Conservation (phyloP, 2,797 vertebrate genomes). For the Okamejei kenojei region DNA sequence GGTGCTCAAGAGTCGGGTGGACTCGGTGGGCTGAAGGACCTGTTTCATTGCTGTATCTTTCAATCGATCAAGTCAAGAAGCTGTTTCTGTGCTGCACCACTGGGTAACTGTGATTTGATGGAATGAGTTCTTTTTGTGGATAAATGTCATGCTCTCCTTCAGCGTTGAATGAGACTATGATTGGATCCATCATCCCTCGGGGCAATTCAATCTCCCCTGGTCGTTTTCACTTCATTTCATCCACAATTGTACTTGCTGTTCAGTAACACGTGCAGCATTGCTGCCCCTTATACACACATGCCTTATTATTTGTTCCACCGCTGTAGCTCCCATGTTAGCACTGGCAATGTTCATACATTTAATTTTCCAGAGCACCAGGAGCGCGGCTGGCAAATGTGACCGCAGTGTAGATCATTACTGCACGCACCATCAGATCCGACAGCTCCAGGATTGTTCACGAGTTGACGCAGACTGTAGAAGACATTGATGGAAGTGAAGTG, state of each 20-base stretch:
- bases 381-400: not conserved
- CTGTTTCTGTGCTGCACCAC: too few species aligned
- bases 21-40: too few species aligned
- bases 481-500: not conserved
- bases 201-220: not conserved
- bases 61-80: too few species aligned
- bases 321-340: not conserved
- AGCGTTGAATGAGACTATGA: too few species aligned
- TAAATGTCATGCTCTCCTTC: not conserved
- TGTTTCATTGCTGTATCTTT: too few species aligned
- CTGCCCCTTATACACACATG: not conserved
- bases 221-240: not conserved
- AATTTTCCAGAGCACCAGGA: not conserved
- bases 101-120: not conserved
- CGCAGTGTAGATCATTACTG: not conserved
- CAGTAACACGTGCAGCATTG: not conserved
- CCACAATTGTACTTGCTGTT: not conserved
- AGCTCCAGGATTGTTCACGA: not conserved
- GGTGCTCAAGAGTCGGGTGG: too few species aligned
- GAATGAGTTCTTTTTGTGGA: not conserved
- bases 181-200: not conserved
- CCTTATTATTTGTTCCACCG: not conserved
- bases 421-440: not conserved
- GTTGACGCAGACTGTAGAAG: not conserved
- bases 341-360: not conserved